Conservation (phyloP, 2,797 vertebrate genomes). For the Buphagus erythrorhynchus region DNA sequence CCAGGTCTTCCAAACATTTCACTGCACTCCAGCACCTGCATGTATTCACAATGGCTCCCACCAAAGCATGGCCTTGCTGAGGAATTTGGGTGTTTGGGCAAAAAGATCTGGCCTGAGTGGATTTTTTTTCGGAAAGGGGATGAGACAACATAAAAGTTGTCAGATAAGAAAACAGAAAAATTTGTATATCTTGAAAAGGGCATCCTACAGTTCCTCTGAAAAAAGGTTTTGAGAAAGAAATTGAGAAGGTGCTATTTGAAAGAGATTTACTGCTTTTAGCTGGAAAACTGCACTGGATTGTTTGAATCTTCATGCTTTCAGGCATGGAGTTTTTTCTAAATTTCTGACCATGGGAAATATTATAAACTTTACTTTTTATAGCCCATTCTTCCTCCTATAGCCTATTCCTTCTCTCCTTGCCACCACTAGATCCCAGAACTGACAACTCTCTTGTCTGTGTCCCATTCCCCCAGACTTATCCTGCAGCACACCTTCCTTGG, state of each 20-base stretch:
- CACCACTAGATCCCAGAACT: not conserved
- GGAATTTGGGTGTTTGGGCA: not conserved
- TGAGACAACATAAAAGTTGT: not conserved
- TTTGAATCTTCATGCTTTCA: not conserved
- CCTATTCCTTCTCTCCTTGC: not conserved
- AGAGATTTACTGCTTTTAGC: not conserved
- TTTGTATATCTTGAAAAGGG: not conserved
- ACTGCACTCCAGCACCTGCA: accelerated
- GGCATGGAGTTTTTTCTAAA: not conserved
- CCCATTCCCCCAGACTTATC: accelerated
- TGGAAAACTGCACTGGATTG: not conserved
- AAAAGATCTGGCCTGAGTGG: not conserved
- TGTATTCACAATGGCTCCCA: not conserved
- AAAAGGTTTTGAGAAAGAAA: not conserved
- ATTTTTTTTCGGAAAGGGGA: not conserved
- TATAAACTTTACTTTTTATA: not conserved
- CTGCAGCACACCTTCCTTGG: not conserved
- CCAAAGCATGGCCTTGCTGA: not conserved
- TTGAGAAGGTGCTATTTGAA: not conserved
- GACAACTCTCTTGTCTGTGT: accelerated
- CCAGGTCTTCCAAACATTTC: not conserved
- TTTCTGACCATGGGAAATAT: not conserved
- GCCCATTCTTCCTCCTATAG: not conserved
- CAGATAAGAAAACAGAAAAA: not conserved
- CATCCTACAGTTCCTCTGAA: not conserved